Evolutionary conservation across 2,113 vertebrate genomes (phyloP), one percentile per base, ranked within the genome.

Genomic region (Rostratula benghalensis): DNA sequence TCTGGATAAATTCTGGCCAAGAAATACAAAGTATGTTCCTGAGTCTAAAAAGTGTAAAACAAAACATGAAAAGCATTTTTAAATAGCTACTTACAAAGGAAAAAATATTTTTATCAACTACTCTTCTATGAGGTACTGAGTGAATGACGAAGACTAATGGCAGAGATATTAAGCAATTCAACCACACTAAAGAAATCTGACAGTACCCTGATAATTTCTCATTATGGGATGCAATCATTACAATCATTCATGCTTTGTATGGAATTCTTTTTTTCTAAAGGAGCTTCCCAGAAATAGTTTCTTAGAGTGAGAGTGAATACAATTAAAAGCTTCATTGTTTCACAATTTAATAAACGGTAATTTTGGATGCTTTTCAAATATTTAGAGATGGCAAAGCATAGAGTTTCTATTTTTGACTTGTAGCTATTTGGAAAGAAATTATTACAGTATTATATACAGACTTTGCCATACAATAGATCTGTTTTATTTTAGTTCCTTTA

Each of bases 271-370:
- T 39, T 75, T 88, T 5, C 13, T 50, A 41, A 79, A 88, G 61
- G 18, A 70, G 9, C 54, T 81, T 88, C 87, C 81, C 94, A 96
- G 74, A 84, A 96, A 80, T 51, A 67, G 17, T 76, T 74, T 79
- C 83, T 95, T 89, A 56, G 10, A 41, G 39, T 83, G n/a, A 84
- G 56, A 93, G n/a, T 19, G 48, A 92, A 89, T 15, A 87, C 53
- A 92, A 94, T 84, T 92, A 92, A 96, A 92, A 94, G 31, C 45
- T 82, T 79, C 8, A 73, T 53, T 96, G 83, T 82, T 94, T 78
- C 35, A 61, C 74, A 76, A 61, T 69, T 89, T 78, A 89, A 95
- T 79, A 88, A 90, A 92, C 65, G 41, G 25, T 33, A 89, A 82
- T 75, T 93, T 37, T 93, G 92, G 80, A 93, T 56, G n/a, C 31